Evolutionary conservation across 2,113 vertebrate genomes (phyloP), one percentile per base, ranked within the genome.

Genomic region (Oenanthe melanoleuca): DNA sequence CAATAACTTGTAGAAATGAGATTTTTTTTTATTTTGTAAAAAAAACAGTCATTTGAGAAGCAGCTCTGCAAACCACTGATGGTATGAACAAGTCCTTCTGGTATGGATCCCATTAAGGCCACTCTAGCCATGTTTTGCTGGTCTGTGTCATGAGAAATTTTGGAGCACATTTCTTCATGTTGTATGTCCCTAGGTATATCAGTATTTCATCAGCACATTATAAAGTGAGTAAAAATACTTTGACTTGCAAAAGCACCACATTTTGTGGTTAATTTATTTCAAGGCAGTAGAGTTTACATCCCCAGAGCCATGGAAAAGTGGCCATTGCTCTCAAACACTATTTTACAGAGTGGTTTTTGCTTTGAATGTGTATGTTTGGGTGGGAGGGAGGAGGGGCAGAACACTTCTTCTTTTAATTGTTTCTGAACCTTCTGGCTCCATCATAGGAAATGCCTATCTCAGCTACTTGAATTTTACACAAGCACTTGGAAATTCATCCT

Each of bases 1-100:
- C 91, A 97, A 95, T 95, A 88, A 94, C 73, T 95, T 82, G 80
- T 69, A 61, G 70, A 93, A 84, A 65, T 65, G 72, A 95, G 77
- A 93, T 81, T 78, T 89, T 37, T 37, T 77, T 53, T 56, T 63
- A 22, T 81, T 92, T 95, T 81, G 56, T 71, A 49, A 89, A 92
- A 95, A 40, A 69, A 74, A 28, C 20, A 84, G 65, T 92, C 87
- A 95, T 87, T 75, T 4, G 4, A 95, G 89, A 93, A 93, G 90
- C 87, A 92, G 89, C 59, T 89, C 66, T 75, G 71, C 45, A 95
- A 95, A 92, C 65, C 89, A 75, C 89, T 79, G 61, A 25, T 49
- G 64, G 56, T 69, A 67, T 65, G 47, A 87, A 69, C 2, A 14
- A 87, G 50, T 22, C 37, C 24, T 82, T 47, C 81, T 89, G 66